Conservation (phyloP, 2,113 vertebrate genomes). For the Xiphophorus couchianus region DNA sequence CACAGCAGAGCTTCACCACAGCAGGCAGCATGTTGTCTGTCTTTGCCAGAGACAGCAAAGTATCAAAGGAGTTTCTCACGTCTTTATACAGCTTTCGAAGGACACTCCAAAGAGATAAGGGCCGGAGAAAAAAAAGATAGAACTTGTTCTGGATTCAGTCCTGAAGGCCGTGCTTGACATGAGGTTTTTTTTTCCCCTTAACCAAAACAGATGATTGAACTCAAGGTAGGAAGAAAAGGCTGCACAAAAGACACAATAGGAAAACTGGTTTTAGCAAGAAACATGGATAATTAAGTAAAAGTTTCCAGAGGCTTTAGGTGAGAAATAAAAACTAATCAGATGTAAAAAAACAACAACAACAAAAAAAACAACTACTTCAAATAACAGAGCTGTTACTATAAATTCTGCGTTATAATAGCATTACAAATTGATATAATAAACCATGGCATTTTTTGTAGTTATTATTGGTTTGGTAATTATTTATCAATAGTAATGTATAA, state of each 20-base stretch:
- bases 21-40: slow-evolving; percentile 79
- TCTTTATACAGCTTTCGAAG: slow-evolving; percentile 80
- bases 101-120: slow-evolving; percentile 76
- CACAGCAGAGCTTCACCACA: slow-evolving; percentile 85
- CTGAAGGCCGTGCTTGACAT: slow-evolving; percentile 68
- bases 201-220: slow-evolving; percentile 10
- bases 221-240: not conserved
- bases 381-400: too few relatives aligned
- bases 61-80: not conserved
- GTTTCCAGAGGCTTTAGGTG: not conserved
- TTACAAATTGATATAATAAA: not conserved
- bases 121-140: slow-evolving; percentile 61
- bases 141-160: slow-evolving; percentile 41
- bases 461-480: not conserved
- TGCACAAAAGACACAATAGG: not conserved
- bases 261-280: not conserved
- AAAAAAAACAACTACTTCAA: too few relatives aligned
- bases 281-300: not conserved
- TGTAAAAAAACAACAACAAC: not conserved
- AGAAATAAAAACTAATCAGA: not conserved
- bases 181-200: not conserved
- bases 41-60: slow-evolving; percentile 40
- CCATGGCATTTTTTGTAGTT: not conserved
- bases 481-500: too few relatives aligned
- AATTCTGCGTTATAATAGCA: not conserved